Evolutionary conservation across 2,888 invertebrate genomes (phyloP).

Genomic region (Zele albiditarsus): DNA sequence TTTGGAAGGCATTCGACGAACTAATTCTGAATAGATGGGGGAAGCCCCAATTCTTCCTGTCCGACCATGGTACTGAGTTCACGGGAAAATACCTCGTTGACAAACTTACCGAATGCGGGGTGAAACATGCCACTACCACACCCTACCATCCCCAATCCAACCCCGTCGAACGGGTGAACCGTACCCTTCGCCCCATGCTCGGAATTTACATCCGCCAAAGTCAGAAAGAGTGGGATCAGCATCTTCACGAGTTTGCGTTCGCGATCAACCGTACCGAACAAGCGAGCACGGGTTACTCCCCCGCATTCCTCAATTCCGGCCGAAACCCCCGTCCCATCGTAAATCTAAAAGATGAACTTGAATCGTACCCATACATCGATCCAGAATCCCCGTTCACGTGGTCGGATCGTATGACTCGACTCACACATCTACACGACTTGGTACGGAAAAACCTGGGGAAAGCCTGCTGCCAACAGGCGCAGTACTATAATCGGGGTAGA

Average conservation of each 20-base stretch:
- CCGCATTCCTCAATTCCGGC: conserved; percentile 1
- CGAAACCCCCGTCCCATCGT: not conserved
- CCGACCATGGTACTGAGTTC: too few species aligned
- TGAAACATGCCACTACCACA: too few species aligned
- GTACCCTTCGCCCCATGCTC: too few species aligned
- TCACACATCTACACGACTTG: not conserved
- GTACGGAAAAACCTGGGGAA: not conserved
- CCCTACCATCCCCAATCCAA: too few species aligned
- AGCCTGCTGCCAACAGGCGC: not conserved
- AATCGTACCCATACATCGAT: not conserved
- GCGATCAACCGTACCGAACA: conserved; percentile 1
- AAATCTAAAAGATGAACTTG: not conserved
- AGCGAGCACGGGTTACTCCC: not conserved
- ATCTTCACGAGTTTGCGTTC: too few species aligned
- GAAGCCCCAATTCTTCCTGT: too few species aligned
- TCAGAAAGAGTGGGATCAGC: too few species aligned
- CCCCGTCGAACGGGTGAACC: too few species aligned
- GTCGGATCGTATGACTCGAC: not conserved
- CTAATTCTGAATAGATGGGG: too few species aligned
- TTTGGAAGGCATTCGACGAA: too few species aligned
- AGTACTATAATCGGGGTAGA: conserved; percentile 17
- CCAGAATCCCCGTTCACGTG: not conserved
- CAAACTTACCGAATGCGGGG: too few species aligned
- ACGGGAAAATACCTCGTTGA: too few species aligned
- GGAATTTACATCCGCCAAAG: not conserved